Evolutionary conservation across 2,113 vertebrate species (phyloP).

Genomic region (Bostrychus sinensis): DNA sequence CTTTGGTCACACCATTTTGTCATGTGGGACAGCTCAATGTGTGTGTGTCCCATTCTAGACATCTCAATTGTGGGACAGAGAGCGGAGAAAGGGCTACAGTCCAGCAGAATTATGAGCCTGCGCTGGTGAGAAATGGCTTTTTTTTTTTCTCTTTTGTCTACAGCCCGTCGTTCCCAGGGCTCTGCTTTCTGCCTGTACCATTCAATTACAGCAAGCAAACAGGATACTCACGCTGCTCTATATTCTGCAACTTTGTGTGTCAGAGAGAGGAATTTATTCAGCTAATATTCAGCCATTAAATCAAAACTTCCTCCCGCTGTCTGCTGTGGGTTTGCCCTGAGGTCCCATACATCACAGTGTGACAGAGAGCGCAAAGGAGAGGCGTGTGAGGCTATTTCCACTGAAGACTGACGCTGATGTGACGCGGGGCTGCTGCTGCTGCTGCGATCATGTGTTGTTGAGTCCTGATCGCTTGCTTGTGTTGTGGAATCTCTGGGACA

Average conservation of each 20-base stretch:
- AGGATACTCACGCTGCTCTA: slow-evolving; percentile 72
- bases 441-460: slow-evolving; percentile 36
- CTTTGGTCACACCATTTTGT: slow-evolving; percentile 4
- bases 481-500: slow-evolving; percentile 13
- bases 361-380: slow-evolving; percentile 35
- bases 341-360: slow-evolving; percentile 52
- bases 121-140: slow-evolving; percentile 60
- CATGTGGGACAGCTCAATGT: slow-evolving; percentile 19
- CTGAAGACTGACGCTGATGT: slow-evolving; percentile 25
- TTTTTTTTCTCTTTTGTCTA: slow-evolving; percentile 77
- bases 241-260: slow-evolving; percentile 2
- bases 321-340: slow-evolving; percentile 30
- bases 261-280: slow-evolving; percentile 50
- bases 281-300: slow-evolving; percentile 65
- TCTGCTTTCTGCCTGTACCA: slow-evolving; percentile 64
- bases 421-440: slow-evolving; percentile 26
- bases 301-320: slow-evolving; percentile 69
- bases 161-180: slow-evolving; percentile 74
- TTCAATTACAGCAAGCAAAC: slow-evolving; percentile 72
- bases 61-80: slow-evolving; percentile 35
- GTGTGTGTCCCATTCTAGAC: slow-evolving; percentile 2
- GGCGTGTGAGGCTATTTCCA: slow-evolving; percentile 9
- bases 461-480: slow-evolving; percentile 24
- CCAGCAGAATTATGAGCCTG: slow-evolving; percentile 37
- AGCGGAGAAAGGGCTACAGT: slow-evolving; percentile 19